These are phyloP conservation scores for Columba janthina DNA, from an alignment of 2,113 vertebrate genomes.

Conservation along the genomic window DNA sequence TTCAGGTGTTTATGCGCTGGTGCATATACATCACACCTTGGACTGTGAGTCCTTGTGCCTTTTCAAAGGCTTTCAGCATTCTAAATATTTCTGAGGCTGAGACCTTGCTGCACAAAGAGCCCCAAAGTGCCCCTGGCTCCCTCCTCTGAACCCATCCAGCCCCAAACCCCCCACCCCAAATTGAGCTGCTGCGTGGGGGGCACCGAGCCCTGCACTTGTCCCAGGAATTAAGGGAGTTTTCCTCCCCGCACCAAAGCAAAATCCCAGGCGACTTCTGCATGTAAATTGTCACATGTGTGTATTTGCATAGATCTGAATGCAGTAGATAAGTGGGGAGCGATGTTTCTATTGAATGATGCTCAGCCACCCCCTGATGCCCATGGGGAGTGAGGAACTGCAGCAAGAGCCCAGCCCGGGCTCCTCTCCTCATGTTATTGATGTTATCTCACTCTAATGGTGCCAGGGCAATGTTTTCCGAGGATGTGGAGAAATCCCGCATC, in stretches of 20 bases:
- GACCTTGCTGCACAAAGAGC: neutral
- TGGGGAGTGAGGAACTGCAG: neutral
- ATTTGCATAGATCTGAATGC: neutral
- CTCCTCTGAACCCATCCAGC: neutral
- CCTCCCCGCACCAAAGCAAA: rapidly evolving
- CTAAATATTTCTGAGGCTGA: neutral
- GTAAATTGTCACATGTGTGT: neutral
- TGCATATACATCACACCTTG: neutral
- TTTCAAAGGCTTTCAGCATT: rapidly evolving
- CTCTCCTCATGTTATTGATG: rapidly evolving
- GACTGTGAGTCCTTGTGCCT: neutral
- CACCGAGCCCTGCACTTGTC: neutral
- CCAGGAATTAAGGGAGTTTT: neutral
- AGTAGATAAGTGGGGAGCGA: neutral
- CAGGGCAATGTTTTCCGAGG: neutral
- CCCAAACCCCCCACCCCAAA: neutral
- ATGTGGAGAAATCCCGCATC: neutral
- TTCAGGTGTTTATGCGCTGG: constrained; percentile 7
- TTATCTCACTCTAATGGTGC: rapidly evolving
- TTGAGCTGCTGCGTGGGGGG: rapidly evolving
- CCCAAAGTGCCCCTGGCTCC: neutral
- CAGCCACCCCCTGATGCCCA: rapidly evolving
- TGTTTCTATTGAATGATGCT: neutral
- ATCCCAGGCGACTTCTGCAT: neutral
- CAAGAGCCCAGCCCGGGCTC: neutral